Base-by-base conservation (phyloP, 2,113 vertebrate genomes). In the Etheostoma spectabile region DNA sequence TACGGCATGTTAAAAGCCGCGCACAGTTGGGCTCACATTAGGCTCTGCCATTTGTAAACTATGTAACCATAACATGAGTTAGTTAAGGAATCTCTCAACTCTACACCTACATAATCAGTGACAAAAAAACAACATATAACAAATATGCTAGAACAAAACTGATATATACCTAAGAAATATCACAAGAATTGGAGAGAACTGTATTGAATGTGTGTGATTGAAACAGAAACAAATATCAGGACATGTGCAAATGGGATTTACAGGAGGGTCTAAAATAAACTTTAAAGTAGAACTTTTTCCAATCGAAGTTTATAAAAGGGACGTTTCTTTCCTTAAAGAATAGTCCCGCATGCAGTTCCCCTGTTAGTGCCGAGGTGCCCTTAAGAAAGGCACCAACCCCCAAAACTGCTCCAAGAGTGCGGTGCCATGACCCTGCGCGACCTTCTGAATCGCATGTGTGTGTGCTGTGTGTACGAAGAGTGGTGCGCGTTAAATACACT, bases 1-100 rank as follows among this genome's bases (percentile, higher is more conserved):
- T 81, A 85, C 56, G 48, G 74, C 74, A 80, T 21, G 63, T 90
- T 89, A 81, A 88, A 84, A 82, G 70, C 79, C 67, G 56, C 2
- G 19, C 77, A 60, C 56, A 38, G 82, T 65, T 38, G 66, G 70
- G 24, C 24, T 78, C 71, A 52, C 53, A 80, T 89, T 82, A 77
- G 18, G 19, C 49, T 55, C 55, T 67, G 64, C 57, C 38, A 82
- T 83, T 87, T 80, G 66, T 81, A 56, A 86, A 79, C 67, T n/a
- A 56, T 30, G 55, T 45, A 83, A 67, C 53, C 78, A 78, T 74
- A 80, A 79, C 88, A 77, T 67, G 4, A 79, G 59, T 73, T 76
- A 63, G 68, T 77, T 69, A 71, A 68, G 70, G 62, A 67, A 12
- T 66, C n/a, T 55, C 57, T 83, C 52, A 64, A 66, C 48, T 79